phyloP scores from a whole-genome alignment of 2,888 invertebrate species.

The Torymus texanus region DNA sequence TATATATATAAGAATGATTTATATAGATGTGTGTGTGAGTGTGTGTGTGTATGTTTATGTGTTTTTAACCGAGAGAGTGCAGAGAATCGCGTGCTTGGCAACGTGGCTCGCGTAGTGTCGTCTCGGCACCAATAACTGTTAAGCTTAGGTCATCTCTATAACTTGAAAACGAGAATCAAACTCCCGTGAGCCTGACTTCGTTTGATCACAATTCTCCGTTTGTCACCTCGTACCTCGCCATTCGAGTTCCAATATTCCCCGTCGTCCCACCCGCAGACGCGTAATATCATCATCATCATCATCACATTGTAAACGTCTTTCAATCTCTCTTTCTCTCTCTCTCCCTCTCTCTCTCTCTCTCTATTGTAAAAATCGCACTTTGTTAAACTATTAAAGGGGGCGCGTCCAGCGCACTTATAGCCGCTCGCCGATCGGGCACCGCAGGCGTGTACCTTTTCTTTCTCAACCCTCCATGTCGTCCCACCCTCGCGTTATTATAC shows the following conservation, averaged over 20 bases:
- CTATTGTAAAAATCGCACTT: slow-evolving; percentile 58
- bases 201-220: slow-evolving; percentile 52
- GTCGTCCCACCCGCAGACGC: background rate
- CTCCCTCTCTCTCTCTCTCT: background rate
- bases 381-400: slow-evolving; percentile 54
- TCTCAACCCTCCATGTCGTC: slow-evolving; percentile 42
- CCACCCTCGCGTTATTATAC: background rate
- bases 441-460: slow-evolving; percentile 44
- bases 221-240: slow-evolving; percentile 27
- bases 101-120: background rate
- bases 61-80: background rate
- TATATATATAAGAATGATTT: too few relatives aligned
- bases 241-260: background rate
- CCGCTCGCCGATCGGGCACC: slow-evolving; percentile 35
- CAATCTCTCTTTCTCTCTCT: slow-evolving; percentile 1
- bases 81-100: slow-evolving; percentile 19
- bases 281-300: slow-evolving; percentile 22
- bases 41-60: too few relatives aligned
- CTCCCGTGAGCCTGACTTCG: slow-evolving; percentile 40
- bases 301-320: slow-evolving; percentile 24
- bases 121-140: slow-evolving; percentile 56
- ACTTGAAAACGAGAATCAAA: slow-evolving; percentile 47
- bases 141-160: slow-evolving; percentile 50
- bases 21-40: too few relatives aligned
- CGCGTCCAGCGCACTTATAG: slow-evolving; percentile 56